Base-by-base conservation (phyloP, 2,888 invertebrate species). In the Eupithecia exiguata region DNA sequence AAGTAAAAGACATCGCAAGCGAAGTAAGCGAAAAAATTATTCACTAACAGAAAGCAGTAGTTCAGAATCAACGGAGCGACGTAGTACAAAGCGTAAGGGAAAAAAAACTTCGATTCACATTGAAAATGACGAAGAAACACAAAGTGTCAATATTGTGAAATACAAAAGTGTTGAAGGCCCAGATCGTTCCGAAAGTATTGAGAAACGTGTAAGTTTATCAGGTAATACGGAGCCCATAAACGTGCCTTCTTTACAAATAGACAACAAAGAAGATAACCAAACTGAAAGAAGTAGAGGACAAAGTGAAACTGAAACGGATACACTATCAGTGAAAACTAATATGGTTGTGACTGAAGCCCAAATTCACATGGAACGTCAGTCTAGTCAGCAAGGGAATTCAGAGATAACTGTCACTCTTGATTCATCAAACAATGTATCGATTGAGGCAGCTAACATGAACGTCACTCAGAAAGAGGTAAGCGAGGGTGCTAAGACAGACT, bases 341-440 rank as follows among this genome's bases (percentile, higher is more conserved):
- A 93, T 93, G 91, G 88, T 95, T 65, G 90, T 92, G 69, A 95
- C 95, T 12, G 95, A 95, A 90, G 95, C 95, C 36, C 93, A 94
- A 88, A 92, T 95, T 77, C 95, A 95, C 74, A 92, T 94, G 88
- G 92, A 95, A 82, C 89, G 92, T 71, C 90, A 94, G 79, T 89
- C 90, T 14, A 90, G 88, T 80, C 87, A 93, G 80, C 90, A 91
- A 71, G 92, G 92, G 21, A 93, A 88, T 83, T 91, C 94, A 43
- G 94, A 94, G 87, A 82, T 94, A 79, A 94, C 89, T 40, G 91
- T 94, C 14, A 93, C 88, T 58, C 85, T 94, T 61, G 94, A 94
- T 86, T 91, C 92, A 21, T 87, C 88, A 68, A 94, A 94, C 71
- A 94, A 93, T 72, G 93, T 94, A 25, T 93, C 93, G 9, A 92